These are phyloP conservation scores for Malaclemys terrapin DNA, from an alignment of 2,113 vertebrate species.

Conservation along the genomic window DNA sequence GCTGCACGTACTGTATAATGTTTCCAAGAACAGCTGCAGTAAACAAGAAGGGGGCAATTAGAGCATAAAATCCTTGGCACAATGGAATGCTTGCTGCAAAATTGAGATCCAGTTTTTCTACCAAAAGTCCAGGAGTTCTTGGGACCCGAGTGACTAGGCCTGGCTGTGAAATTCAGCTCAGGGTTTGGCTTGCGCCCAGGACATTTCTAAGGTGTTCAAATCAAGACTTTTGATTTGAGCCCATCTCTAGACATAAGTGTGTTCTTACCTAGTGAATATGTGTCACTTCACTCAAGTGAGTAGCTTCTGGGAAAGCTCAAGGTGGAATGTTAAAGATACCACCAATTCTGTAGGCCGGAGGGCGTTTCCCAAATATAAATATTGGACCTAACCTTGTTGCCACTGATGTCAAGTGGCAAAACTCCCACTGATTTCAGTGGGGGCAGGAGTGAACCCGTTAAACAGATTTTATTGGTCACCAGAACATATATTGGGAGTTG, in stretches of 20 bases:
- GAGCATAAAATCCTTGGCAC: background rate
- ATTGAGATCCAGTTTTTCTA: background rate
- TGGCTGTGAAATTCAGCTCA: too few species aligned
- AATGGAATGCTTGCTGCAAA: background rate
- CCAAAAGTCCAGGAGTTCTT: conserved; percentile 4
- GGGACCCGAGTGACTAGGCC: background rate
- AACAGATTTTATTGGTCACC: background rate
- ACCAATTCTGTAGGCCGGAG: background rate
- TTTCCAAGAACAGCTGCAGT: conserved; percentile 11
- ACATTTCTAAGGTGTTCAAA: fast-evolving
- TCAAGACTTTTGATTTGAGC: background rate
- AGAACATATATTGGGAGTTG: background rate
- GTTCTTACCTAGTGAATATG: background rate
- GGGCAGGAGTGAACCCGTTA: background rate
- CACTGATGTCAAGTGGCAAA: background rate
- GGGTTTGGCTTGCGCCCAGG: background rate
- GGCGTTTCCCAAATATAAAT: too few species aligned
- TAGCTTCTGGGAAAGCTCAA: background rate
- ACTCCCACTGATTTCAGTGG: background rate
- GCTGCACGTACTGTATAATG: background rate
- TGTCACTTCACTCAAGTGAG: background rate
- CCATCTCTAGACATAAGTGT: background rate
- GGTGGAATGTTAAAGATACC: background rate
- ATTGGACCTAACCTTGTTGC: too few species aligned
- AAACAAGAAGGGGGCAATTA: background rate